Base-by-base conservation (phyloP, 2,888 invertebrate genomes). In the Sinhomidia bicolor region DNA sequence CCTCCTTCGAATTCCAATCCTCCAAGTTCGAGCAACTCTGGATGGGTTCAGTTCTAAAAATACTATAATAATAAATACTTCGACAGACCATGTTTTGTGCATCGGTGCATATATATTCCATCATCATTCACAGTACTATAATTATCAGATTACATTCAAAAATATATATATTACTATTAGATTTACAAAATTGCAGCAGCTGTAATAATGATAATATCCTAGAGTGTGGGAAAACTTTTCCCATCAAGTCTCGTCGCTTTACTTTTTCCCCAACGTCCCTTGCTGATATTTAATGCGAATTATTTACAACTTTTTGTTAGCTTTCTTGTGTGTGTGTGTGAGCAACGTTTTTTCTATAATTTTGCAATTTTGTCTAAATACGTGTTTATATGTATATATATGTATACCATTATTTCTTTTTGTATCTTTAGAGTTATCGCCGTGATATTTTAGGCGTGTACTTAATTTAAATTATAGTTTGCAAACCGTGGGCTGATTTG, bases 1-100 rank as follows among this genome's bases (percentile, higher is more conserved):
- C 57, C 89, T 41, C 41, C 90, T 36, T 51, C 88, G 36, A 68
- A 71, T 36, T 51, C 44, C 20, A 91, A 76, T 82, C 91, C 85
- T 54, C 91, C 87, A 54, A 80, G 62, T 23, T 79, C 82, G 60
- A 89, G 86, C 36, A 92, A 92, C 89, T 90, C 91, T 47, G 92
- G 91, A 76, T 93, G 93, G 93, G 93, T 93, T 47, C 93, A 93
- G 79, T 93, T 93, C 85, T 93, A 92, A 91, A 86, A 60, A 76
- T 29, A 36, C 29, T 14, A n/a, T n/a, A 36, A 6, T 54, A 78
- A 60, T 7, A 78, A 44, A n/a, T n/a, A 36, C 36, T 36, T 62
- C 62, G 29, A 71, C 1, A 36, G 71, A 71, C 71, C 71, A 71
- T 41, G 44, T 41, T 14, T 57, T 57, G 41, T 44, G 20, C n/a